A percentile compares a stretch with the other conserved stretches of the same genome.
phyloP scores from a whole-genome alignment of 2,888 invertebrate genomes.

The Calephelis perditalis region DNA sequence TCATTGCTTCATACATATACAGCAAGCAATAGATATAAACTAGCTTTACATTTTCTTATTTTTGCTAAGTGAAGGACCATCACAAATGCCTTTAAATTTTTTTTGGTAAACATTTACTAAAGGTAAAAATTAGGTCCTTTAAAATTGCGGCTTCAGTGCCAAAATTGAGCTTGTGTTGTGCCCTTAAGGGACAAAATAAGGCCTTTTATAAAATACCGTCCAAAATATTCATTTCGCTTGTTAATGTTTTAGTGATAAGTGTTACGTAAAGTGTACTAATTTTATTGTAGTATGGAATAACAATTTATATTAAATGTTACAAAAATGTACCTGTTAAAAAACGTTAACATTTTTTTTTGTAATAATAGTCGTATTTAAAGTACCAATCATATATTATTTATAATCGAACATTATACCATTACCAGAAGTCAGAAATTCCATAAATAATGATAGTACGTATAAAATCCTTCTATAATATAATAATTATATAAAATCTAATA shows the following conservation, averaged over 20 bases:
- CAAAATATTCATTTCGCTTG: slow-evolving; percentile 49
- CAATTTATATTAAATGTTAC: background rate
- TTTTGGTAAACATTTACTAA: background rate
- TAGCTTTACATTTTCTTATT: slow-evolving; percentile 26
- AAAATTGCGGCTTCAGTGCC: slow-evolving; percentile 7
- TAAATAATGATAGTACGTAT: too few relatives aligned
- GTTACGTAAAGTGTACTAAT: slow-evolving; percentile 20
- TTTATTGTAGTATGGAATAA: slow-evolving; percentile 5
- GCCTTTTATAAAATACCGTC: slow-evolving; percentile 46
- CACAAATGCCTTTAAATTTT: too few relatives aligned
- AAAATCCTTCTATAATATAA: too few relatives aligned
- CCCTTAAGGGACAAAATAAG: slow-evolving; percentile 15
- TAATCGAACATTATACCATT: too few relatives aligned
- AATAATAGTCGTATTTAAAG: too few relatives aligned
- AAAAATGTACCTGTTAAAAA: slow-evolving; percentile 12
- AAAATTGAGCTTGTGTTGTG: slow-evolving; percentile 14
- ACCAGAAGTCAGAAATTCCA: too few relatives aligned
- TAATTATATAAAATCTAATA: too few relatives aligned
- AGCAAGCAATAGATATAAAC: slow-evolving; percentile 51
- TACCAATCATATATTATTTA: too few relatives aligned
- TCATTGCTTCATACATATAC: slow-evolving; percentile 50
- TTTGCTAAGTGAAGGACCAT: slow-evolving; percentile 10
- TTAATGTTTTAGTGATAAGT: slow-evolving; percentile 29
- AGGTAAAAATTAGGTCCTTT: background rate
- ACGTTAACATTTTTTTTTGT: slow-evolving; percentile 11